These are phyloP conservation scores for Gobionotothen gibberifrons DNA, from an alignment of 2,797 vertebrate species.

Conservation along the genomic window DNA sequence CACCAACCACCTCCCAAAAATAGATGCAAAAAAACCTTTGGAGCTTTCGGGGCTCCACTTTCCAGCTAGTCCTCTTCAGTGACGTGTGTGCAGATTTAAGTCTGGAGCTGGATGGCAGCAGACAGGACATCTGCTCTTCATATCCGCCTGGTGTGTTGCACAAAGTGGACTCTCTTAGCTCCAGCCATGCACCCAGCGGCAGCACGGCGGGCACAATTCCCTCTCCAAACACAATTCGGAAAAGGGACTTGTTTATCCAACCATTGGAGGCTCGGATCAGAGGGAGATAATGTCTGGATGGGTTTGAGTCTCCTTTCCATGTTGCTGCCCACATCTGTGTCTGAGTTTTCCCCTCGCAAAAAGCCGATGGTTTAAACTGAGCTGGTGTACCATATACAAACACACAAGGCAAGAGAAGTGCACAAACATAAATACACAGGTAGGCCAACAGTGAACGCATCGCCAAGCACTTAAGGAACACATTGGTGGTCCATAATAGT, in stretches of 20 bases:
- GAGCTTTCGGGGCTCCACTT: conserved; percentile 48
- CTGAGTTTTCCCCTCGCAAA: conserved; percentile 56
- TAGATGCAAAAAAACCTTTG: conserved; percentile 25
- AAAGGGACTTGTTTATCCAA: conserved; percentile 80
- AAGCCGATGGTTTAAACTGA: conserved; percentile 49
- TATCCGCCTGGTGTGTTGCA: conserved; percentile 77
- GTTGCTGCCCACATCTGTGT: conserved; percentile 70
- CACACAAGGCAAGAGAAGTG: conserved; percentile 34
- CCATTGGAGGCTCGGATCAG: conserved; percentile 69
- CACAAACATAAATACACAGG: conserved; percentile 59
- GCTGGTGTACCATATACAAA: conserved; percentile 60
- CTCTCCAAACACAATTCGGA: conserved; percentile 81
- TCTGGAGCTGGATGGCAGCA: conserved; percentile 72
- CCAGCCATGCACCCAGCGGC: conserved; percentile 67
- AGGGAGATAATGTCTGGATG: conserved; percentile 74
- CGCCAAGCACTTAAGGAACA: conserved; percentile 45
- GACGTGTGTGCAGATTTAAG: conserved; percentile 56
- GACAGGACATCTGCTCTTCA: conserved; percentile 82
- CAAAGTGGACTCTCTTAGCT: conserved; percentile 79
- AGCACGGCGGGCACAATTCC: conserved; percentile 68
- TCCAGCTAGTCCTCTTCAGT: conserved; percentile 61
- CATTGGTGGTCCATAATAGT: conserved; percentile 44
- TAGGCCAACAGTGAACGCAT: conserved; percentile 29
- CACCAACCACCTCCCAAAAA: conserved; percentile 47
- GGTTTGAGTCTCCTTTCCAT: conserved; percentile 55